Evolutionary conservation across 2,888 invertebrate species (phyloP).

Genomic region (Xestoiulus laeticollis): DNA sequence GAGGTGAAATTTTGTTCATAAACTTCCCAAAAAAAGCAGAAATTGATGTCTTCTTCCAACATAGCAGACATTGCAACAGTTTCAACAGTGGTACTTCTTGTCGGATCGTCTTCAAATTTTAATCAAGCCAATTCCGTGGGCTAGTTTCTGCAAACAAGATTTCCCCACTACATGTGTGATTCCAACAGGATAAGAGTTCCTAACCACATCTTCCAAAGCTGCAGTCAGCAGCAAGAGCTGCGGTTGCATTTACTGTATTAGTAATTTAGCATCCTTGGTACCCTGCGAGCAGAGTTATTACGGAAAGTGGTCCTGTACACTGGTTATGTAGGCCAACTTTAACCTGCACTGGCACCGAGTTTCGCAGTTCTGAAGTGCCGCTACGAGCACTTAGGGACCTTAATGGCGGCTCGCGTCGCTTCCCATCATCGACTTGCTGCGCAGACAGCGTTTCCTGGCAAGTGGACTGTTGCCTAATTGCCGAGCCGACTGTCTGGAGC

Average conservation of each 20-base stretch:
- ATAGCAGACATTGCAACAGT: too few relatives aligned
- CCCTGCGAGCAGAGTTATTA: neutral
- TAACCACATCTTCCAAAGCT: neutral
- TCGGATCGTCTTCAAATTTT: neutral
- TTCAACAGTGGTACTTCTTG: neutral
- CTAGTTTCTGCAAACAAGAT: neutral
- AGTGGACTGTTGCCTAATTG: neutral
- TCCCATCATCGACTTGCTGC: neutral
- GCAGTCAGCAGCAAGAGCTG: neutral
- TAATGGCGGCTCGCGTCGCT: neutral
- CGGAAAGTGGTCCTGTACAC: neutral
- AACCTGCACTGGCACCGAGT: neutral
- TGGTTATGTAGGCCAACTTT: neutral
- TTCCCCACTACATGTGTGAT: neutral
- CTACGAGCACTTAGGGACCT: neutral
- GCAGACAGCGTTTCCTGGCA: neutral
- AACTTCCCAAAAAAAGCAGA: too few relatives aligned
- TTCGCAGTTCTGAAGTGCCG: neutral
- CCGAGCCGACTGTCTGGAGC: neutral
- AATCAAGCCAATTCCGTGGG: neutral
- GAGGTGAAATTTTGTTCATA: too few relatives aligned
- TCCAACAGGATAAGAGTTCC: neutral
- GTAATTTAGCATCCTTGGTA: neutral
- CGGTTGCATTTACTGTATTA: neutral
- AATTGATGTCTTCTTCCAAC: too few relatives aligned